Percentiles rank a stretch among this genome's conserved stretches.
Evolutionary conservation across 2,113 vertebrate species (phyloP).

Genomic region (Antennarius striatus): DNA sequence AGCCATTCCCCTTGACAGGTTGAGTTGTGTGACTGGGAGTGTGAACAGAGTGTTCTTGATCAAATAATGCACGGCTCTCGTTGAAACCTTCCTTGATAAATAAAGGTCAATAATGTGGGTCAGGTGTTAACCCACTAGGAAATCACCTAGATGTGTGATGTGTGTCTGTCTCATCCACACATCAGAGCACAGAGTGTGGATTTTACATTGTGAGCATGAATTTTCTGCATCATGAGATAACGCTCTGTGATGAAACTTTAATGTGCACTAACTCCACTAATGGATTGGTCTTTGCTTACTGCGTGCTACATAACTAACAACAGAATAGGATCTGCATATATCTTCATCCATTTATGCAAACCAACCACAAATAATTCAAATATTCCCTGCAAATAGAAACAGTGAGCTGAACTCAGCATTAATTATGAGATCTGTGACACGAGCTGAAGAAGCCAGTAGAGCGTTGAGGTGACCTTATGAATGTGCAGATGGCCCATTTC

Average conservation of each 20-base stretch:
- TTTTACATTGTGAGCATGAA: conserved; percentile 23
- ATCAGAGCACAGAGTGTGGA: background rate
- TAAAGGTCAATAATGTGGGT: too few species aligned
- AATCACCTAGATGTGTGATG: background rate
- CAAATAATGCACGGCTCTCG: too few species aligned
- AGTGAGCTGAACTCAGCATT: conserved; percentile 17
- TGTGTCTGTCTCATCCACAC: too few species aligned
- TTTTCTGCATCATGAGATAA: conserved; percentile 32
- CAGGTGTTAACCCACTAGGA: too few species aligned
- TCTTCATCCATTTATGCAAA: conserved; percentile 37
- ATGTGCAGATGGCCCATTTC: conserved; percentile 10
- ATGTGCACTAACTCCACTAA: conserved; percentile 51
- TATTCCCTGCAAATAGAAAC: conserved; percentile 39
- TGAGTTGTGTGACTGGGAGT: too few species aligned
- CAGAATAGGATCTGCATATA: conserved; percentile 14
- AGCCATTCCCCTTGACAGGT: too few species aligned
- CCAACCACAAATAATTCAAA: conserved; percentile 61
- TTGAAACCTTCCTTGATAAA: too few species aligned
- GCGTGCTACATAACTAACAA: conserved; percentile 10
- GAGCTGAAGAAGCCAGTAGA: background rate
- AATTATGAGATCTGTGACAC: conserved; percentile 20
- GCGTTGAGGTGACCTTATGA: conserved; percentile 1
- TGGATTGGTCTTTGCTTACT: conserved; percentile 21
- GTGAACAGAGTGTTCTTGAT: too few species aligned
- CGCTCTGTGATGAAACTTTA: conserved; percentile 47